Evolutionary conservation across 2,888 invertebrate genomes (phyloP).

Genomic region (Allolobophora icterica): DNA sequence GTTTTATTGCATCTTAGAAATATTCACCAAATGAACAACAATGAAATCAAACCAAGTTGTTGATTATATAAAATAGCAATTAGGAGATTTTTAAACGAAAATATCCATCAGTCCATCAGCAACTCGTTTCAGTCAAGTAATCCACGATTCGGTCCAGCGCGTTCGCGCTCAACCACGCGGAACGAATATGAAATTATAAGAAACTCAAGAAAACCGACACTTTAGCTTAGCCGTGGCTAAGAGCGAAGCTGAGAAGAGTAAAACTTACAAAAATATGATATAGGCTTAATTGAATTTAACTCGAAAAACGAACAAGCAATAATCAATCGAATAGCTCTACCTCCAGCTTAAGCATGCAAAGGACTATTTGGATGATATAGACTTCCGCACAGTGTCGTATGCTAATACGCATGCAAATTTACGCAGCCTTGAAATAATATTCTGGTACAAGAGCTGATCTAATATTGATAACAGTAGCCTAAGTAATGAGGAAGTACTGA

Average conservation of each 20-base stretch:
- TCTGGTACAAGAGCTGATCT: not conserved
- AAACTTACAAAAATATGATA: not conserved
- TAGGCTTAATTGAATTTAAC: not conserved
- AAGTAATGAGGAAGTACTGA: not conserved
- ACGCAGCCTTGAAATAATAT: not conserved
- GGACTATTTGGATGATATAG: not conserved
- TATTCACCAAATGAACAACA: not conserved
- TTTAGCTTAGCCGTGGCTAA: not conserved
- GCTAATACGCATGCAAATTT: not conserved
- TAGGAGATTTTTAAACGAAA: not conserved
- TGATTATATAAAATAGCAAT: slow-evolving; percentile 14
- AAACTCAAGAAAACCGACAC: not conserved
- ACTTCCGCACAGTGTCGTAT: not conserved
- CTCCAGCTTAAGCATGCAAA: not conserved
- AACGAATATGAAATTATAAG: not conserved
- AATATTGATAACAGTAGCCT: not conserved
- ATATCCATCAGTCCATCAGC: not conserved
- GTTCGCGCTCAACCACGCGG: not conserved
- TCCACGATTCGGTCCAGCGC: not conserved
- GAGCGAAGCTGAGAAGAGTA: not conserved
- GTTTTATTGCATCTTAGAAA: not conserved
- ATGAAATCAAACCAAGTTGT: not conserved
- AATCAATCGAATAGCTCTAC: not conserved
- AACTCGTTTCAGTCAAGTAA: not conserved
- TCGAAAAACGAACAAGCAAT: not conserved